Base-by-base conservation (phyloP, 2,888 invertebrate species). In the Gortyna flavago region DNA sequence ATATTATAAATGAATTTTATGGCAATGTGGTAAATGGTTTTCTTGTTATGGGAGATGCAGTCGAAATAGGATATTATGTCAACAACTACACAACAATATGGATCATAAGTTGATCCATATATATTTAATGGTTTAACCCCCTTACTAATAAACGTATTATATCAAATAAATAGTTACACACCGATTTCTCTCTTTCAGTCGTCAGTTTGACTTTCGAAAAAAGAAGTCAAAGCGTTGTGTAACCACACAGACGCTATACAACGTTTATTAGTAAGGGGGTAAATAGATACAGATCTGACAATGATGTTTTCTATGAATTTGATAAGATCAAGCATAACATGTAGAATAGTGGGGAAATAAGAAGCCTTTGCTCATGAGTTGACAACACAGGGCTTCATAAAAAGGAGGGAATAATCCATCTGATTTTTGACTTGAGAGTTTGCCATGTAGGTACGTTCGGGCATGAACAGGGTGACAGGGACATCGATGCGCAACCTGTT, bases 1-100 rank as follows among this genome's bases (percentile, higher is more conserved):
- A 66, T 11, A 29, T 68, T 11, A 29, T 68, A 72, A 84, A 81
- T 70, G 21, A 35, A 70, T 61, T 64, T 29, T 54, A 13, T 11
- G 38, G 38, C 48, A 29, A 44, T 62, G 68, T 59, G 61, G 48
- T 41, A 25, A n/a, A 69, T 48, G 21, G 48, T 25, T 65, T 77
- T 67, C 16, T 72, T 75, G 29, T 29, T 44, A 51, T 18, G 57
- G 41, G 11, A 35, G 13, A 13, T 59, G 57, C 70, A 68, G 35
- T n/a, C 2, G 18, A 54, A 5, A 29, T n/a, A 2, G 7, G 7
- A 11, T 51, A 9, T 51, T 21, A 35, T 21, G 25, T 35, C n/a
- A 13, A 18, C 1, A 25, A 65, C 16, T 51, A n/a, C n/a, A n/a
- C 41, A 8, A 29, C 51, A 51, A 71, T 71, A 59, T 71, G 29